A percentile compares a stretch with the other conserved stretches of the same genome.
phyloP scores from a whole-genome alignment of 2,888 invertebrate genomes.

The Oligia latruncula region DNA sequence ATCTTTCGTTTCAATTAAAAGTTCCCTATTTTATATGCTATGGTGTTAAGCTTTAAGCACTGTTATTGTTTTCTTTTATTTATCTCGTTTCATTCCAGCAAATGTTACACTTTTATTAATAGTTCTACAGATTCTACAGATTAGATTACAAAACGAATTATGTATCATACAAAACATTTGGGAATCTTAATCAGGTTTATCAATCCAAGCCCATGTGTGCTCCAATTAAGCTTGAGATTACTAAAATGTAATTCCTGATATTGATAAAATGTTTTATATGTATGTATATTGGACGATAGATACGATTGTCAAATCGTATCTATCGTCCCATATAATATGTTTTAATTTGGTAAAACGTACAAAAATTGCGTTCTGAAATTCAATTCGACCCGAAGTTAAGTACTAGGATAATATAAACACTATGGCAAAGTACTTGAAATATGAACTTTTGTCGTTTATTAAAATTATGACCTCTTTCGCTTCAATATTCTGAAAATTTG shows the following conservation, averaged over 20 bases:
- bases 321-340: background rate
- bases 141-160: conserved; percentile 66
- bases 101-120: conserved; percentile 25
- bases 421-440: background rate
- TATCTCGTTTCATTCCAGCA: conserved; percentile 24
- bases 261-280: conserved; percentile 48
- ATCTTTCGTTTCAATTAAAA: conserved; percentile 7
- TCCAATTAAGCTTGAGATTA: conserved; percentile 68
- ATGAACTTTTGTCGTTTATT: background rate
- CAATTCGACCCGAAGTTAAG: background rate
- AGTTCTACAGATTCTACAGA: conserved; percentile 55
- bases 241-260: conserved; percentile 54
- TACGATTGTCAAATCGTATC: conserved; percentile 15
- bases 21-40: background rate
- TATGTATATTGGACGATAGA: conserved; percentile 22
- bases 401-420: background rate
- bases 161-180: conserved; percentile 50
- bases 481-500: background rate
- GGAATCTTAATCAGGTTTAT: conserved; percentile 63
- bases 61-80: conserved; percentile 37
- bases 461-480: background rate
- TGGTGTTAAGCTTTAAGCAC: background rate
- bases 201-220: conserved; percentile 66
- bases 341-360: conserved; percentile 10
- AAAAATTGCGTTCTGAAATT: background rate